A percentile compares a stretch with the other conserved stretches of the same genome.
phyloP scores from a whole-genome alignment of 2,113 vertebrate species.

The Arizona elegans region DNA sequence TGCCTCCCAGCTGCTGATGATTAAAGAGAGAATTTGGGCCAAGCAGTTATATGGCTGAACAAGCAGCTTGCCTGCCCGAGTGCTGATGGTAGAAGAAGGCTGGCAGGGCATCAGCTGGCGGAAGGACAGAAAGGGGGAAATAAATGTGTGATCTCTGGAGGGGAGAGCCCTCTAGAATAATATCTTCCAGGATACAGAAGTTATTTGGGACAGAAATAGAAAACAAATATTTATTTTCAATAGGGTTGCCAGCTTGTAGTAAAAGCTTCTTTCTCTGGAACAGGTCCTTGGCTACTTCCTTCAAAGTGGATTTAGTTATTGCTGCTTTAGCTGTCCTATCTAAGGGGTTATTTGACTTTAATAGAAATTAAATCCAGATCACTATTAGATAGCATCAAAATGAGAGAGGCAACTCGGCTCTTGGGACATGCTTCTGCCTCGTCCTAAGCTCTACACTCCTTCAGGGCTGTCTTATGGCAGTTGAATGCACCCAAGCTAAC shows the following conservation, averaged over 20 bases:
- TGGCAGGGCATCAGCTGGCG: not conserved
- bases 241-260: not conserved
- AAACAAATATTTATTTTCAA: not conserved
- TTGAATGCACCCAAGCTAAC: not conserved
- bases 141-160: not conserved
- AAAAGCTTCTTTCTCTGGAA: not conserved
- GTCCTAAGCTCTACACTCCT: not conserved
- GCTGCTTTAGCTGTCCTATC: not conserved
- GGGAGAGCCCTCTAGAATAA: not conserved
- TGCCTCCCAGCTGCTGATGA: constrained; percentile 17
- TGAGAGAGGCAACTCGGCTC: not conserved
- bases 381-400: not conserved
- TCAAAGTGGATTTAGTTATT: not conserved
- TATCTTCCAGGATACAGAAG: not conserved
- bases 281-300: not conserved
- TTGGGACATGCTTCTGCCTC: not conserved
- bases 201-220: not conserved
- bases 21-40: constrained; percentile 22
- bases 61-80: constrained; percentile 11
- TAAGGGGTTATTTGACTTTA: not conserved
- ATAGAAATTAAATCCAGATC: not conserved
- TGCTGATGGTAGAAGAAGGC: constrained; percentile 3
- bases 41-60: constrained; percentile 18
- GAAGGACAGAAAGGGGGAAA: not conserved
- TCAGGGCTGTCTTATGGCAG: not conserved